phyloP scores from a whole-genome alignment of 2,113 vertebrate genomes.

The Numida meleagris region DNA sequence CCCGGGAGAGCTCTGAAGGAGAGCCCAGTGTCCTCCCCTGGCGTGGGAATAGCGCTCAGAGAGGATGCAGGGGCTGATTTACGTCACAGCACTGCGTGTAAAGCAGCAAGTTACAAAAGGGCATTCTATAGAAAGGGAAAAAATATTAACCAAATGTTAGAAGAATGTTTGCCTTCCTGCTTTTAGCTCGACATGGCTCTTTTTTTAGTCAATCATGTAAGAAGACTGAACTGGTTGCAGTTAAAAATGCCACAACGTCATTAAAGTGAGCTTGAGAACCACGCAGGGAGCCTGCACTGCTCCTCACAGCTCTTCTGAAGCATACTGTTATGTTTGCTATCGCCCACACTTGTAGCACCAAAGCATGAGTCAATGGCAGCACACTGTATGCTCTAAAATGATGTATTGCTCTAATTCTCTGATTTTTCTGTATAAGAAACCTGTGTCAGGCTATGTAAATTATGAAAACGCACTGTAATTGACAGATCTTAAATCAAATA shows the following conservation, averaged over 20 bases:
- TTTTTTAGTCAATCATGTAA: conserved; percentile 10
- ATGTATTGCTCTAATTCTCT: neutral
- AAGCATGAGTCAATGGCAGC: neutral
- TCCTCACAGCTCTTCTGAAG: neutral
- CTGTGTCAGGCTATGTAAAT: neutral
- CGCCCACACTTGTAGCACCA: neutral
- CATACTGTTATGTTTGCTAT: neutral
- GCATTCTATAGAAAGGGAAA: conserved; percentile 61
- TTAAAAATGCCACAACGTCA: conserved; percentile 1
- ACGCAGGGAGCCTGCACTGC: neutral
- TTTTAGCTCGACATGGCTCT: conserved; percentile 32
- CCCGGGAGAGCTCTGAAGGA: neutral
- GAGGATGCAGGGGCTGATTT: conserved; percentile 57
- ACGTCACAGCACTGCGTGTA: conserved; percentile 38
- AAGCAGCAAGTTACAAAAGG: conserved; percentile 48
- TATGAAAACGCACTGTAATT: neutral
- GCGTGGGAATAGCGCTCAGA: conserved; percentile 51
- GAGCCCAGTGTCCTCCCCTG: neutral
- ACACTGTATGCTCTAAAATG: neutral
- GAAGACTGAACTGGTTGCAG: neutral
- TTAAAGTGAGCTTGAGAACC: conserved; percentile 27
- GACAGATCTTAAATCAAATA: neutral
- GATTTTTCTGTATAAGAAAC: neutral
- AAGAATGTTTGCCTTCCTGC: conserved; percentile 62
- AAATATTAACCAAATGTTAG: neutral